Conservation (phyloP, 2,888 invertebrate species). For the Nipponacmea schrenckii region DNA sequence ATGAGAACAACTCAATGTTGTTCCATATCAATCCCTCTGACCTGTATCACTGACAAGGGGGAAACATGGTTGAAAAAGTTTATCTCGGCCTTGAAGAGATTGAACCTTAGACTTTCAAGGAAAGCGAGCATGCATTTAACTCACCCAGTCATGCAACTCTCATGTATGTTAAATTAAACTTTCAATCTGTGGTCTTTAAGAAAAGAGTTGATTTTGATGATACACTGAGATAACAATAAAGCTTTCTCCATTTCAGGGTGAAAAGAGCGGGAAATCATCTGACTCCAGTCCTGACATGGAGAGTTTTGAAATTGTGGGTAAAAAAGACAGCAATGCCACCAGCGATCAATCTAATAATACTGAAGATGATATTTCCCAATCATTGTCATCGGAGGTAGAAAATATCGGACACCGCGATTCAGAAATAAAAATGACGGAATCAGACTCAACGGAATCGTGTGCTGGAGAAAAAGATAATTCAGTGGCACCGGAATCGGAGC, state of each 20-base stretch:
- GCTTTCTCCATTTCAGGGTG: constrained; percentile 16
- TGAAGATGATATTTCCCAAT: constrained; percentile 10
- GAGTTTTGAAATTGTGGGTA: constrained; percentile 46
- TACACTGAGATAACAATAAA: too few species aligned
- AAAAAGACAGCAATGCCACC: constrained; percentile 30
- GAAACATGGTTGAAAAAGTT: too few species aligned
- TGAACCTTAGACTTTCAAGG: neutral
- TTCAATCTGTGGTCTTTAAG: too few species aligned
- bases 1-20: too few species aligned
- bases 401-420: constrained; percentile 22
- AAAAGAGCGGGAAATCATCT: constrained; percentile 26
- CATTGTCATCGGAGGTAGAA: constrained; percentile 27
- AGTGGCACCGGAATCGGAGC: neutral
- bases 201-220: too few species aligned
- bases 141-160: too few species aligned
- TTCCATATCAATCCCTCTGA: too few species aligned
- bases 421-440: neutral
- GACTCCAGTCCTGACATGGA: constrained; percentile 50
- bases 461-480: neutral
- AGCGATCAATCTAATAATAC: constrained; percentile 18
- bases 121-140: neutral
- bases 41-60: too few species aligned
- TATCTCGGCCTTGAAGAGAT: too few species aligned
- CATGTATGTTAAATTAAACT: too few species aligned
- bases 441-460: constrained; percentile 2